Evolutionary conservation across 2,888 invertebrate genomes (phyloP).

Genomic region (Neoitamus cyanurus): DNA sequence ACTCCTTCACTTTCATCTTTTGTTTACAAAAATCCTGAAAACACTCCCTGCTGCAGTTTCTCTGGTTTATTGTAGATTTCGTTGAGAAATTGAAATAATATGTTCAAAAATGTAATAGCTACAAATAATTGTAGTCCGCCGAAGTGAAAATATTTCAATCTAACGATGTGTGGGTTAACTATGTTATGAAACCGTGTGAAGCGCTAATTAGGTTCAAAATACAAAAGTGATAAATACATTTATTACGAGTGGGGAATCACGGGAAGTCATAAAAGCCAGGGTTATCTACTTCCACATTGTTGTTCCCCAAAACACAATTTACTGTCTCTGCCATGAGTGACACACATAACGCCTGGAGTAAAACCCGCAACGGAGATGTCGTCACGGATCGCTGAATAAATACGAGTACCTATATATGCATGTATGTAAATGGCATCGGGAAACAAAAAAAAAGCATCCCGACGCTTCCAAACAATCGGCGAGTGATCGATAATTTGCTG

Average conservation of each 20-base stretch:
- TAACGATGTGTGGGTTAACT: neutral
- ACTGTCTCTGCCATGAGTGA: neutral
- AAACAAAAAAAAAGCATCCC: neutral
- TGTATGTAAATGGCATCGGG: neutral
- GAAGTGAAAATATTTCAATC: neutral
- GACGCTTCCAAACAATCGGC: neutral
- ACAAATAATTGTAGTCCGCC: neutral
- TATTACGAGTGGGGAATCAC: neutral
- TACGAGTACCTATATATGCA: no score
- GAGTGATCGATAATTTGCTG: neutral
- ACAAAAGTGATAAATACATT: neutral
- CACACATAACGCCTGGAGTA: neutral
- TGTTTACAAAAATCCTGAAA: no score
- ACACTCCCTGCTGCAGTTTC: no score
- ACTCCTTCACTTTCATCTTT: no score
- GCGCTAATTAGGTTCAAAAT: neutral
- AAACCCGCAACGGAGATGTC: neutral
- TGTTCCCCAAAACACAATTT: neutral
- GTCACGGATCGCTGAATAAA: neutral
- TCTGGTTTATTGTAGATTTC: no score
- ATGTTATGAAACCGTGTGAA: neutral
- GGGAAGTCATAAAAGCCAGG: neutral
- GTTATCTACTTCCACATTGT: neutral
- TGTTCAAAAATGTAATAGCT: no score
- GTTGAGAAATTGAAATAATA: no score